Percentiles rank a stretch among this genome's conserved stretches.
These are phyloP conservation scores for Actenoides hombroni DNA, from an alignment of 2,113 vertebrate species.

Conservation along the genomic window DNA sequence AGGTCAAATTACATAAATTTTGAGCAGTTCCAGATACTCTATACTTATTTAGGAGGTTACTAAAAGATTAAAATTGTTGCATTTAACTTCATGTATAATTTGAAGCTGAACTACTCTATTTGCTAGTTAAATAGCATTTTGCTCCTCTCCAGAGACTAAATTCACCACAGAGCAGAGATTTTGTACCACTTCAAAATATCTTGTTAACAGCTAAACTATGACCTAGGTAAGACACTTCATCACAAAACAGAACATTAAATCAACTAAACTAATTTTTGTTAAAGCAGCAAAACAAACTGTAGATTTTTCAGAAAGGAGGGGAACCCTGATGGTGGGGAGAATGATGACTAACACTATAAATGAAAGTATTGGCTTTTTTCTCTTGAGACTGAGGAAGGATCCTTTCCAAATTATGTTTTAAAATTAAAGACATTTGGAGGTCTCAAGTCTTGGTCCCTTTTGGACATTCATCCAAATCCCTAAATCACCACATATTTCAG, in stretches of 20 bases:
- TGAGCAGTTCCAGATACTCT: slow-evolving; percentile 18
- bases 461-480: not conserved
- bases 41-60: not conserved
- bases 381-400: not conserved
- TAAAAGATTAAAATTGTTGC: slow-evolving; percentile 25
- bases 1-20: not conserved
- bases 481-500: not conserved
- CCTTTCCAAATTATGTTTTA: slow-evolving; percentile 11
- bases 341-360: slow-evolving; percentile 1
- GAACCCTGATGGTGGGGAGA: not conserved
- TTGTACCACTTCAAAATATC: slow-evolving; percentile 52
- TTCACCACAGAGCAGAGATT: not conserved
- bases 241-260: slow-evolving; percentile 35
- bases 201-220: slow-evolving; percentile 20
- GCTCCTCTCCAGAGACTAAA: slow-evolving; percentile 10
- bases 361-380: not conserved
- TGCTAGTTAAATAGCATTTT: slow-evolving; percentile 25
- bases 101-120: slow-evolving; percentile 19
- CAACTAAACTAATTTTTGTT: not conserved
- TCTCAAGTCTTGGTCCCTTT: not conserved
- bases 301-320: not conserved
- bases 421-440: slow-evolving; percentile 40
- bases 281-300: slow-evolving; percentile 19
- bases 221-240: slow-evolving; percentile 32
- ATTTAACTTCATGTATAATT: slow-evolving; percentile 32